These are phyloP conservation scores for Polymixis lichenea DNA, from an alignment of 2,888 invertebrate genomes.

Conservation along the genomic window DNA sequence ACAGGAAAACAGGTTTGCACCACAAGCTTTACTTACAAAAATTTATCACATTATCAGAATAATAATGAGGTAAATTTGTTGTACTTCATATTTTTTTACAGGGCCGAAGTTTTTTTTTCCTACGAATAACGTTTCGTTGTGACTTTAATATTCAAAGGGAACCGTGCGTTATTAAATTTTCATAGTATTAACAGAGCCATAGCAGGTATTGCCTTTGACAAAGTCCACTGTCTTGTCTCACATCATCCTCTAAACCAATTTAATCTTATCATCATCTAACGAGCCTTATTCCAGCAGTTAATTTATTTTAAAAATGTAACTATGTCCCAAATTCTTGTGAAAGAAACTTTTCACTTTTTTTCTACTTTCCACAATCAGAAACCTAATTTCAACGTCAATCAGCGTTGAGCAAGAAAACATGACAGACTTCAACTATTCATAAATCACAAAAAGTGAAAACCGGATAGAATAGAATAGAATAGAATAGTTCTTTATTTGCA, in stretches of 20 bases:
- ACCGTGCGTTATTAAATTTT: no score
- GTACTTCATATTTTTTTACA: not conserved
- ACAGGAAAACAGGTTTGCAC: not conserved
- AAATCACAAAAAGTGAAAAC: constrained; percentile 9
- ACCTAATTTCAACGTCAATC: not conserved
- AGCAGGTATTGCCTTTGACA: not conserved
- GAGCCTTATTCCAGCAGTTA: not conserved
- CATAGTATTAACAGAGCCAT: not conserved
- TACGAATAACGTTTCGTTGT: no score
- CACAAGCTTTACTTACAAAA: not conserved
- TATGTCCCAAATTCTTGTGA: no score
- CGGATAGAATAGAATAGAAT: no score
- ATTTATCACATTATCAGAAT: no score
- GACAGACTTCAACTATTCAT: constrained; percentile 4
- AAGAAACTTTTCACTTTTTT: no score
- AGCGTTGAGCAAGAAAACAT: not conserved
- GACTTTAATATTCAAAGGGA: not conserved
- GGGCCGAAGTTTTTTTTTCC: not conserved
- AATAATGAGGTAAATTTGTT: not conserved
- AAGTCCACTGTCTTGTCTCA: not conserved
- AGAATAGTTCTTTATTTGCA: no score
- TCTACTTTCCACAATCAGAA: no score
- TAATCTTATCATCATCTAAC: no score
- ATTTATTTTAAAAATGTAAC: no score
- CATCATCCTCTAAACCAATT: not conserved